Conservation (phyloP, 1,140 invertebrate genomes). For the Danaus plexippus region DNA sequence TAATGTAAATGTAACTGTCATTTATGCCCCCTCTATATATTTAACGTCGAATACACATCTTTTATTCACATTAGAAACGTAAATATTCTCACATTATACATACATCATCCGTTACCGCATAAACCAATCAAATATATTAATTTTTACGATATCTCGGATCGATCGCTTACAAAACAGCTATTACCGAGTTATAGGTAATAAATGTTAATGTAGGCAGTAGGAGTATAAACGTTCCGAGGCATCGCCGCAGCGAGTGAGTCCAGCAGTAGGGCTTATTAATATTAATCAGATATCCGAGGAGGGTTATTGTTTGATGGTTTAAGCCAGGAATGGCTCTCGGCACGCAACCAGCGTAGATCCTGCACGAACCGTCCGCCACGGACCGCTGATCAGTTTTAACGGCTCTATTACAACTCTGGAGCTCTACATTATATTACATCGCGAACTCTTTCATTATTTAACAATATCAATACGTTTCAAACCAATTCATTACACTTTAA, state of each 20-base stretch:
- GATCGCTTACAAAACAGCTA: slow-evolving; percentile 7
- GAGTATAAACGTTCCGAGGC: slow-evolving; percentile 8
- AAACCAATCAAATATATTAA: not conserved
- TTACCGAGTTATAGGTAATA: slow-evolving; percentile 11
- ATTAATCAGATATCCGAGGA: slow-evolving; percentile 12
- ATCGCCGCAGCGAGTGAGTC: not conserved
- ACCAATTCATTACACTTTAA: slow-evolving; percentile 2
- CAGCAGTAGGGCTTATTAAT: slow-evolving; percentile 8
- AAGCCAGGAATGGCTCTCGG: slow-evolving; percentile 4
- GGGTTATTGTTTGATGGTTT: slow-evolving; percentile 3
- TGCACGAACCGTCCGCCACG: not conserved
- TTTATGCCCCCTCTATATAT: no score
- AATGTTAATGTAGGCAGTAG: slow-evolving; percentile 12
- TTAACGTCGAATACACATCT: no score
- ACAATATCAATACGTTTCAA: slow-evolving; percentile 1
- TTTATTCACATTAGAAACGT: no score
- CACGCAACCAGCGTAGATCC: slow-evolving; percentile 16
- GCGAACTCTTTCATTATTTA: not conserved
- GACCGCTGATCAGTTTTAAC: not conserved
- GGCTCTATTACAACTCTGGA: not conserved
- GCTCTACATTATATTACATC: not conserved
- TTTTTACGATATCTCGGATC: not conserved
- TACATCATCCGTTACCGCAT: not conserved
- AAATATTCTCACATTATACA: not conserved
- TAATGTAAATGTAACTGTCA: no score